These are phyloP conservation scores for Nicator chloris DNA, from an alignment of 2,113 vertebrate species.

Conservation along the genomic window DNA sequence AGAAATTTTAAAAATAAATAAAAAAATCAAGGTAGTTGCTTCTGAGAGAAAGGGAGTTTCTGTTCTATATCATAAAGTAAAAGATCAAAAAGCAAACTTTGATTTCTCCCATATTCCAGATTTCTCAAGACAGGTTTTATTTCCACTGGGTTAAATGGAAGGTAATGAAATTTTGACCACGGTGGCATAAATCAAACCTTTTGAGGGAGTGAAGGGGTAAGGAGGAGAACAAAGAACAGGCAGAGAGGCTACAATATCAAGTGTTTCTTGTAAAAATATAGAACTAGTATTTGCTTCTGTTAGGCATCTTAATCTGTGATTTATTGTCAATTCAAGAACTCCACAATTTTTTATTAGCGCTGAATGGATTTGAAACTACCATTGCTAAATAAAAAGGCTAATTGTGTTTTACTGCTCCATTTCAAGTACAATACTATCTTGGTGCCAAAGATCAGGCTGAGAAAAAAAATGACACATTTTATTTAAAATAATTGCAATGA, in stretches of 20 bases:
- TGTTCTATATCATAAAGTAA: slow-evolving; percentile 9
- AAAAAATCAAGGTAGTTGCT: neutral
- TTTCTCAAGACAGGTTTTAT: neutral
- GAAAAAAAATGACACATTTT: slow-evolving; percentile 5
- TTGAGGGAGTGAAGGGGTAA: neutral
- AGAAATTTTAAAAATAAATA: neutral
- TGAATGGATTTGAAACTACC: neutral
- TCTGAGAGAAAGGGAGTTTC: neutral
- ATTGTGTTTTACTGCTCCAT: neutral
- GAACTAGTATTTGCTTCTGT: neutral
- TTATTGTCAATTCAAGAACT: neutral
- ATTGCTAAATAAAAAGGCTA: neutral
- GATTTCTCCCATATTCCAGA: slow-evolving; percentile 12
- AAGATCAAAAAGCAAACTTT: slow-evolving; percentile 12
- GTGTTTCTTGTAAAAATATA: neutral
- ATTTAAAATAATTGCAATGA: slow-evolving; percentile 20
- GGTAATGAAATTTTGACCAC: neutral
- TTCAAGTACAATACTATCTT: neutral
- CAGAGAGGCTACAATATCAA: neutral
- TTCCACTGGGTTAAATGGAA: neutral
- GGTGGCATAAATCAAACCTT: neutral
- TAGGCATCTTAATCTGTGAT: slow-evolving; percentile 16
- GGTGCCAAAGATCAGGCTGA: slow-evolving; percentile 20
- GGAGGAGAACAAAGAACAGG: neutral
- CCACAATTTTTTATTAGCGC: slow-evolving; percentile 3